Evolutionary conservation across 1,140 invertebrate genomes (phyloP).

Genomic region (Seison nebaliae): DNA sequence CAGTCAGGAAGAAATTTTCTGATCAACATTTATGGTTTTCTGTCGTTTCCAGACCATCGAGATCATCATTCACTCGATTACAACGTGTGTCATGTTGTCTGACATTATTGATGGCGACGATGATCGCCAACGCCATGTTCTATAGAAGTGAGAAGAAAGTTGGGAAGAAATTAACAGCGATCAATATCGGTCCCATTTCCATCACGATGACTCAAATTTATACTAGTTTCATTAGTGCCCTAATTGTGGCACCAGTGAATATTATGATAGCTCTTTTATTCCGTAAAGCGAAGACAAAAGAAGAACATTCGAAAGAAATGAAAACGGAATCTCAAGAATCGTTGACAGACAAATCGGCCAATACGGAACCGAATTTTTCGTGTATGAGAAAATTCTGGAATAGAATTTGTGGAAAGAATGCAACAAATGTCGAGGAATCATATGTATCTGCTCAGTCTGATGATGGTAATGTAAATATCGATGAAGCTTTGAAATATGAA

Average conservation of each 20-base stretch:
- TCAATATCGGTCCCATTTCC: slow-evolving; percentile 7
- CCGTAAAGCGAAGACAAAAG: slow-evolving; percentile 17
- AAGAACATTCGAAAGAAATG: slow-evolving; percentile 5
- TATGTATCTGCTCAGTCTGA: no score
- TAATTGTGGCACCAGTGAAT: slow-evolving; percentile 23
- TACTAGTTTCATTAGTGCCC: slow-evolving; percentile 20
- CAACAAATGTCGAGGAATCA: no score
- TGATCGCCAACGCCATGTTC: slow-evolving; percentile 30
- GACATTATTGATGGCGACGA: slow-evolving; percentile 25
- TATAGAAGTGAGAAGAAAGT: slow-evolving; percentile 17
- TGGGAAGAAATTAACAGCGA: slow-evolving; percentile 1
- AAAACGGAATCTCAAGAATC: no score
- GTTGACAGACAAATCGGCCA: no score
- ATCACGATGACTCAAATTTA: slow-evolving; percentile 15
- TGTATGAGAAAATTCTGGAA: no score
- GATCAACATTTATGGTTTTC: slow-evolving; percentile 29
- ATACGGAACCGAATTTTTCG: no score
- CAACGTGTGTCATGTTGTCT: slow-evolving; percentile 27
- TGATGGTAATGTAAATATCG: no score
- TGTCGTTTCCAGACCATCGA: slow-evolving; percentile 21
- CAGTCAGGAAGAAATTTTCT: slow-evolving; percentile 26
- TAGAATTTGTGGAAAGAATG: no score
- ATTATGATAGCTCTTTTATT: slow-evolving; percentile 22
- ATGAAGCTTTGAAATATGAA: no score
- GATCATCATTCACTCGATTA: slow-evolving; percentile 25